These are phyloP conservation scores for Coptodon bakossiorum DNA, from an alignment of 2,113 vertebrate species.

Conservation along the genomic window DNA sequence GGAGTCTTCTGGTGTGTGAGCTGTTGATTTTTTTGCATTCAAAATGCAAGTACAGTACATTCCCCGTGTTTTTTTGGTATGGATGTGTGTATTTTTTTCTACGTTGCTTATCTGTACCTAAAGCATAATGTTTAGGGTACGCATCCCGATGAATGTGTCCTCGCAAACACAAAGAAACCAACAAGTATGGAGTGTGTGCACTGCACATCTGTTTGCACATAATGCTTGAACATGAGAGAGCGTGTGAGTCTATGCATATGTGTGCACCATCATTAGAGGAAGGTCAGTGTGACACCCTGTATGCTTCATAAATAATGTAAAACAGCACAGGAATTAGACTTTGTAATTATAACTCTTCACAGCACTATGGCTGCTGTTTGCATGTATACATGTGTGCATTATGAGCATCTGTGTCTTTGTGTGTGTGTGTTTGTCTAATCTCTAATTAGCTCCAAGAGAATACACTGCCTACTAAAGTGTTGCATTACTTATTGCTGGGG, in stretches of 20 bases:
- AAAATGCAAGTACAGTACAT: neutral
- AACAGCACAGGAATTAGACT: constrained; percentile 60
- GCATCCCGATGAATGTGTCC: neutral
- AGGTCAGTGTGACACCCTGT: constrained; percentile 54
- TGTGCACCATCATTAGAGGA: constrained; percentile 48
- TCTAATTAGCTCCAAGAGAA: constrained; percentile 57
- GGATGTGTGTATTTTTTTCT: neutral
- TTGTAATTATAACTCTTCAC: constrained; percentile 60
- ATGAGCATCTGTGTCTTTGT: neutral
- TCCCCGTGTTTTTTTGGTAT: neutral
- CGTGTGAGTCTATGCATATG: neutral
- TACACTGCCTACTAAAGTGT: constrained; percentile 24
- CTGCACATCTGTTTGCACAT: neutral
- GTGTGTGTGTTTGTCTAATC: constrained; percentile 7
- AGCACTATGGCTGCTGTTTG: constrained; percentile 4
- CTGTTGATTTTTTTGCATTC: neutral
- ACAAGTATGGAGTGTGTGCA: neutral
- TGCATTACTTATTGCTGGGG: constrained; percentile 10
- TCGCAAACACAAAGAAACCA: neutral
- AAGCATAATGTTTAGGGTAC: neutral
- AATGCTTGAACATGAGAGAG: neutral
- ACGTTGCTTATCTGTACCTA: neutral
- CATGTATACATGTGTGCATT: constrained; percentile 9
- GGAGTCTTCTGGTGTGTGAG: neutral
- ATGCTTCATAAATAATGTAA: constrained; percentile 65